Conservation (phyloP, 2,113 vertebrate species). For the Haemorhous mexicanus region DNA sequence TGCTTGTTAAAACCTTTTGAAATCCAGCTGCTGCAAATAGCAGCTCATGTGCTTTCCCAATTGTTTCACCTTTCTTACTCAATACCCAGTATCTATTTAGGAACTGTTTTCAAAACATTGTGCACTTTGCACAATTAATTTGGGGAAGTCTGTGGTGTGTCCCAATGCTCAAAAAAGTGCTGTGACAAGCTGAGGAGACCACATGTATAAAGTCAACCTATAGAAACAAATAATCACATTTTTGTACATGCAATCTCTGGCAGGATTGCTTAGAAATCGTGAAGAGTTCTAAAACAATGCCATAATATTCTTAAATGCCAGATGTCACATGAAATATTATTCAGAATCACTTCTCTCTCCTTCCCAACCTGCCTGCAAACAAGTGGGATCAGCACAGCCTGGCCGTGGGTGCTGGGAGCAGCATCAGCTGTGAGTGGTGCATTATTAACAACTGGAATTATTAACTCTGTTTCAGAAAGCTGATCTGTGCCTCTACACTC, state of each 20-base stretch:
- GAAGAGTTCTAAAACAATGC: neutral
- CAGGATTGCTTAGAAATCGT: neutral
- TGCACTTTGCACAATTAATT: neutral
- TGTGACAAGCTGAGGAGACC: neutral
- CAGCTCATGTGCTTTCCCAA: neutral
- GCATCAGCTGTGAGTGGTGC: neutral
- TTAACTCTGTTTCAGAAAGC: neutral
- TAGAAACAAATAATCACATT: neutral
- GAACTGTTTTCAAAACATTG: neutral
- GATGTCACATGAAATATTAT: neutral
- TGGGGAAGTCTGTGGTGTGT: neutral
- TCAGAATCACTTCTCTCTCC: neutral
- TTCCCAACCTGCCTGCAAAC: neutral
- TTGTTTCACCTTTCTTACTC: neutral
- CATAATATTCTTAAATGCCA: neutral
- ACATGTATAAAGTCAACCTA: rapidly evolving
- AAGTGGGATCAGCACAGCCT: neutral
- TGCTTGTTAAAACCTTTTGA: neutral
- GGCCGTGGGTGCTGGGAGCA: neutral
- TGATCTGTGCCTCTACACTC: neutral
- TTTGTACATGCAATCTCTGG: neutral
- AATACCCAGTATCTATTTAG: neutral
- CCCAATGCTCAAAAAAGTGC: neutral
- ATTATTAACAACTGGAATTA: neutral
- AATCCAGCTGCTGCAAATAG: neutral